Evolutionary conservation across 2,797 vertebrate species (phyloP).

Genomic region (Notolepis coatsorum): DNA sequence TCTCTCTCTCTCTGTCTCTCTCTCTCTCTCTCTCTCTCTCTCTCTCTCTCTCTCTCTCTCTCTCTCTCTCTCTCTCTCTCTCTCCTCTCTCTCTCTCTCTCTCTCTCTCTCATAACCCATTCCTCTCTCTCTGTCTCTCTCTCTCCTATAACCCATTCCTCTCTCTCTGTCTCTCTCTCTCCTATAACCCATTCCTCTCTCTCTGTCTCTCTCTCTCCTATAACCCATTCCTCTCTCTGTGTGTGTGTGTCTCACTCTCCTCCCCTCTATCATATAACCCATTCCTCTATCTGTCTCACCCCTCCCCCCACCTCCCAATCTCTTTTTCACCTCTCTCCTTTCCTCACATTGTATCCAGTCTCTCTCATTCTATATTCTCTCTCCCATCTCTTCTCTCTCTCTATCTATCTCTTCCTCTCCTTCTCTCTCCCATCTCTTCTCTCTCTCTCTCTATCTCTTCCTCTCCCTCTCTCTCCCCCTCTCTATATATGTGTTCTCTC

Average conservation of each 20-base stretch:
- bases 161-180: neutral
- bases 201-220: no score
- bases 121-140: neutral
- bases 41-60: conserved; percentile 38
- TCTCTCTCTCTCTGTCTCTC: neutral
- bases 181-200: neutral
- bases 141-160: no score
- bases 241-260: conserved; percentile 21
- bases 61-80: conserved; percentile 53
- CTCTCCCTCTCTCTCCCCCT: conserved; percentile 43
- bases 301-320: no score
- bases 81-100: conserved; percentile 38
- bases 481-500: conserved; percentile 13
- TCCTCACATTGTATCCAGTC: no score
- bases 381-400: neutral
- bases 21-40: conserved; percentile 9
- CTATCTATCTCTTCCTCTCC: conserved; percentile 21
- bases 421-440: conserved; percentile 8
- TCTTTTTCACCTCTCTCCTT: no score
- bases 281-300: conserved; percentile 1
- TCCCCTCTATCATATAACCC: conserved; percentile 6
- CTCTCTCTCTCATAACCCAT: conserved; percentile 26
- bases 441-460: conserved; percentile 2
- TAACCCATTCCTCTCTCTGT: no score
- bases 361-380: neutral